phyloP scores from a whole-genome alignment of 1,140 invertebrate species.

The Drosophila takahashii region DNA sequence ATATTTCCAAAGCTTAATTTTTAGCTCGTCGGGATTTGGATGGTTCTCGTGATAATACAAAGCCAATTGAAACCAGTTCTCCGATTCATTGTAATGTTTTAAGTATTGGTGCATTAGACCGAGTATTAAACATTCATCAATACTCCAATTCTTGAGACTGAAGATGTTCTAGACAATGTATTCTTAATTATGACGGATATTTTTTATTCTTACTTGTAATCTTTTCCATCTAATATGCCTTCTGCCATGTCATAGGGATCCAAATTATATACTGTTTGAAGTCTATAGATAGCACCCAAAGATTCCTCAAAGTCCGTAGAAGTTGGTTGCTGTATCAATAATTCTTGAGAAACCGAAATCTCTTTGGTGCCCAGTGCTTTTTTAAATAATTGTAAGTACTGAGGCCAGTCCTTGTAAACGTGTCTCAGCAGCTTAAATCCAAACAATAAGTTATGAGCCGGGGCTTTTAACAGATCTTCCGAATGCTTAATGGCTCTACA shows the following conservation, averaged over 20 bases:
- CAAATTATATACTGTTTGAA: slow-evolving; percentile 18
- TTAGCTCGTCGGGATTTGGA: background rate
- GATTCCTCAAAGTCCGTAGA: slow-evolving; percentile 14
- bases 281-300: slow-evolving; percentile 12
- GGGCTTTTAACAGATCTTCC: background rate
- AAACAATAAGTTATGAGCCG: background rate
- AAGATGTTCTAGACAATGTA: background rate
- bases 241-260: slow-evolving; percentile 9
- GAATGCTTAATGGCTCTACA: slow-evolving; percentile 6
- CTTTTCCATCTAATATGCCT: slow-evolving; percentile 6
- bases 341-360: background rate
- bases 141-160: slow-evolving; percentile 6
- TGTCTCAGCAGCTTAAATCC: slow-evolving; percentile 12
- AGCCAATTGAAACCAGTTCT: slow-evolving; percentile 25
- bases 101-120: slow-evolving; percentile 12
- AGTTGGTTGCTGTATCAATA: background rate
- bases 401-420: slow-evolving; percentile 16
- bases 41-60: background rate
- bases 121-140: slow-evolving; percentile 21
- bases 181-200: background rate
- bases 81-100: slow-evolving; percentile 8
- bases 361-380: background rate
- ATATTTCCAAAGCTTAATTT: slow-evolving; percentile 19
- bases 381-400: slow-evolving; percentile 10
- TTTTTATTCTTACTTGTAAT: slow-evolving; percentile 2